Base-by-base conservation (phyloP, 2,113 vertebrate species). In the Plotosus lineatus region DNA sequence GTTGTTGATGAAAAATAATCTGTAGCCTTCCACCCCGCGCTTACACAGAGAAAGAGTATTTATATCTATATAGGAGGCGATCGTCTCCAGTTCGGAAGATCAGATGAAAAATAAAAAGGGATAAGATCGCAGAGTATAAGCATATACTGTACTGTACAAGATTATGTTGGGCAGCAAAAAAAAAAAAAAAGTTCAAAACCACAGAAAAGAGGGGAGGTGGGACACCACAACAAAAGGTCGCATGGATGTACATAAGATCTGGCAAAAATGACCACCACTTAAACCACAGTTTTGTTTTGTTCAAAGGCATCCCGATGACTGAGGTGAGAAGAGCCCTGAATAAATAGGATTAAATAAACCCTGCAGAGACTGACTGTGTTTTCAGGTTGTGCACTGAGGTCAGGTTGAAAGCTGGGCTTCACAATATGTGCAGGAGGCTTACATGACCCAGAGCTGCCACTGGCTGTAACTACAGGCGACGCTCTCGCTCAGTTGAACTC, bases 131-230 rank as follows among this genome's bases (percentile, higher is more conserved):
- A 75, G 85, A 74, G 85, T 81, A 88, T 88, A 85, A 73, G 56
- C 90, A 91, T 91, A 79, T 90, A n/a, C n/a, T n/a, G n/a, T n/a
- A n/a, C n/a, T n/a, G n/a, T n/a, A 90, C 90, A 91, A 4, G 83
- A 85, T 86, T 80, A 87, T 51, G 83, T 86, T 88, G 85, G 85
- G 87, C 90, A 90, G 88, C 86, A 89, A 75, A n/a, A n/a, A 36
- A 74, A 26, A 85, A 87, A 87, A 75, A 82, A 91, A 80, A 84
- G 84, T 86, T 79, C 85, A 77, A 86, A 88, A 86, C 85, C 71
- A 86, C 50, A 83, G 73, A 26, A 14, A 44, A 42, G 3, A 26
- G 48, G 48, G 10, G 17, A n/a, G n/a, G n/a, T n/a, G n/a, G n/a
- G n/a, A 11, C 6, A 8, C 5, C 14, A n/a, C 4, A 12, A 58